These are phyloP conservation scores for Bolinopsis microptera DNA, from an alignment of 37 sponge, comb jelly and placozoan species.

Conservation along the genomic window DNA sequence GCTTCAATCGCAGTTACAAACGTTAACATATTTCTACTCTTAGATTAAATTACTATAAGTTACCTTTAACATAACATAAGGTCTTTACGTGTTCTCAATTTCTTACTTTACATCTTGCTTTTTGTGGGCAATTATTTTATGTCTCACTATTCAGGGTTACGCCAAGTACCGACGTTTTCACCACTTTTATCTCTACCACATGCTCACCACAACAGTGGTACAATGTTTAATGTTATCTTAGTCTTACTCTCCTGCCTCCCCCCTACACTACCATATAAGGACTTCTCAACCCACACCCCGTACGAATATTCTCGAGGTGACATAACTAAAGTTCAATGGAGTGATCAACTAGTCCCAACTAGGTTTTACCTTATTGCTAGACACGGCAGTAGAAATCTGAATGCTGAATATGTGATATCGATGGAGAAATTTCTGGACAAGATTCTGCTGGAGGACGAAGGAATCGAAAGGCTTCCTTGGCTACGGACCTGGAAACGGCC, in stretches of 20 bases:
- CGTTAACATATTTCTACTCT: no score
- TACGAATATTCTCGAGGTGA: background rate
- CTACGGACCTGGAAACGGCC: background rate
- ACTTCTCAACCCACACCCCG: background rate
- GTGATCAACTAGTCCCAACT: background rate
- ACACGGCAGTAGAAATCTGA: conserved; percentile 17
- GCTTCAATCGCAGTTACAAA: no score
- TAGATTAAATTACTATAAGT: no score
- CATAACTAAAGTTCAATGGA: background rate
- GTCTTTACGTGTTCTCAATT: no score
- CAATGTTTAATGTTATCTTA: no score
- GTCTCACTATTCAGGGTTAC: no score
- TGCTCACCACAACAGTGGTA: no score
- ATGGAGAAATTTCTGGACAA: background rate
- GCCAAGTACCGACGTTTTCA: background rate
- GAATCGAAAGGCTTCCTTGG: background rate
- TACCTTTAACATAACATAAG: no score
- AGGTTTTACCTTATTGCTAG: background rate
- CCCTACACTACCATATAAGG: background rate
- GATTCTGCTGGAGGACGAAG: background rate
- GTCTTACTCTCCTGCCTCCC: background rate
- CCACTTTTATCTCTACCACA: no score
- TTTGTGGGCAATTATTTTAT: no score
- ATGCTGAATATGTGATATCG: background rate
- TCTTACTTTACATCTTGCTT: no score